phyloP scores from a whole-genome alignment of 2,113 vertebrate species.

The Petrocephalus microphthalmus region DNA sequence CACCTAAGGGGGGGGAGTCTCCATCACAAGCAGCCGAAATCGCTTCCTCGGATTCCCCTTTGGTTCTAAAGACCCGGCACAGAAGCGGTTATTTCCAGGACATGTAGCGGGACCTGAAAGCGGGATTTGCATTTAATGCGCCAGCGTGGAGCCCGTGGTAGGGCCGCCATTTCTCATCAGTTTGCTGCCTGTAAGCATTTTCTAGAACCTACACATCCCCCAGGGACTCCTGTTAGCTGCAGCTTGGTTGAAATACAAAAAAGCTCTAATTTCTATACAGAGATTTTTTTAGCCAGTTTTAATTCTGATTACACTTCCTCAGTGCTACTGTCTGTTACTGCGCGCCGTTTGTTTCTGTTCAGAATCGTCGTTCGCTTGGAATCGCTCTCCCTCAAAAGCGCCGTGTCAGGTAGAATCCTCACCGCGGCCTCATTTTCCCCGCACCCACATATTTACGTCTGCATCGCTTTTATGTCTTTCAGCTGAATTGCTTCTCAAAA shows the following conservation, averaged over 20 bases:
- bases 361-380: neutral
- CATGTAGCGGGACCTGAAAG: neutral
- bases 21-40: neutral
- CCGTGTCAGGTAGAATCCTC: neutral
- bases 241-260: neutral
- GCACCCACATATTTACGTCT: neutral
- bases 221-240: neutral
- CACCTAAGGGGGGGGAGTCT: neutral
- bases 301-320: neutral
- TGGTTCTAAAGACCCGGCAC: neutral
- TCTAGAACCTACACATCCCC: neutral
- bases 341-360: neutral
- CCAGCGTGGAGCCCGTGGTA: neutral
- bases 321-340: too few relatives aligned
- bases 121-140: neutral
- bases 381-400: neutral
- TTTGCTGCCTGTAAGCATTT: neutral
- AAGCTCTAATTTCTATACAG: neutral
- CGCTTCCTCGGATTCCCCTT: neutral
- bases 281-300: neutral
- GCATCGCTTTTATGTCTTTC: neutral
- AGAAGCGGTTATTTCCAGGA: neutral
- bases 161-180: neutral
- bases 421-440: neutral
- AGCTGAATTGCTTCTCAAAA: slow-evolving; percentile 6